Evolutionary conservation across 2,113 vertebrate species (phyloP), one percentile per base, ranked within the genome.

Genomic region (Bubo blakistoni): DNA sequence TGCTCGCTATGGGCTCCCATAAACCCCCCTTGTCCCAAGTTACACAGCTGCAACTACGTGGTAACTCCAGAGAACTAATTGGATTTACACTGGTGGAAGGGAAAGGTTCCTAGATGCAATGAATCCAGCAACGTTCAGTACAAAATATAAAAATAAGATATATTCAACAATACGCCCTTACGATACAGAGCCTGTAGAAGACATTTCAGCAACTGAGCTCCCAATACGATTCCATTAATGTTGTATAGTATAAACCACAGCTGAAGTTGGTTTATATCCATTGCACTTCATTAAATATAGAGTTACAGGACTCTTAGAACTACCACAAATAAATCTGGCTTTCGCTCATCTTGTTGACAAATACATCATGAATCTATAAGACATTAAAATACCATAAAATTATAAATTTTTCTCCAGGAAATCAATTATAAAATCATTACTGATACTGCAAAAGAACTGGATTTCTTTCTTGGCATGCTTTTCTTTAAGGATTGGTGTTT

Each of bases 1-100:
- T 2, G 1, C 47, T 27, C n/a, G 1, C 44, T 15, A 2, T 2
- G 26, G 27, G 26, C 5, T 42, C 30, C 51, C 52, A 10, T 5
- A 18, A 11, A 10, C 19, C 51, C 67, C 21, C 34, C 46, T 69
- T 16, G 10, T 18, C 8, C 0, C 3, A 4, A 38, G 16, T 17
- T 15, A 69, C n/a, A 49, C 15, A 36, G 30, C 66, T 36, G 59
- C 59, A 34, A 16, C 16, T 42, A 27, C 11, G 3, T 4, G 32
- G 18, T 42, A 52, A 38, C 24, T 16, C 69, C 55, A 74, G 16
- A 77, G 49, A 52, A 46, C n/a, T 27, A n/a, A 36, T 1, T 20
- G 25, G 38, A 44, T 49, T 78, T 61, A 61, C 30, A 4, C n/a
- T 5, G n/a, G 19, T 21, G 65, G 30, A 76, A 69, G 16, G 49